A percentile compares a stretch with the other conserved stretches of the same genome.
Evolutionary conservation across 2,888 invertebrate genomes (phyloP).

Genomic region (Nomada lathburiana): DNA sequence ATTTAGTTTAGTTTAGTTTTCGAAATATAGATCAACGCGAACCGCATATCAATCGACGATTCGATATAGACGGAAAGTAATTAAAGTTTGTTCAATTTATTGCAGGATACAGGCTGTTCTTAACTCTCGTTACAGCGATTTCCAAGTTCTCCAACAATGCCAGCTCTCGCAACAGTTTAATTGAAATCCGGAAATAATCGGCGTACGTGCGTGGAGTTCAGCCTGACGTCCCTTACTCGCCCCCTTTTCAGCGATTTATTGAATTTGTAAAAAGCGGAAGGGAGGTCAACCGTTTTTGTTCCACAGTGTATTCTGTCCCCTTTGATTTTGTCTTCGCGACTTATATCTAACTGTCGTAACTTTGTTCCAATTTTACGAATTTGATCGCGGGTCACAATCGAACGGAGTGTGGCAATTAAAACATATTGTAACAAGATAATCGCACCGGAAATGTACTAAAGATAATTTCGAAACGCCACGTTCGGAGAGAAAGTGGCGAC

Average conservation of each 20-base stretch:
- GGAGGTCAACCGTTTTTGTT: too few species aligned
- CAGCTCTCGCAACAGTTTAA: conserved; percentile 51
- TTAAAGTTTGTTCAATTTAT: conserved; percentile 59
- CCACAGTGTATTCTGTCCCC: background rate
- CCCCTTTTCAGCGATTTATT: background rate
- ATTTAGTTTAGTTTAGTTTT: background rate
- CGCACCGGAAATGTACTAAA: background rate
- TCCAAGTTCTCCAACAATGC: conserved; percentile 40
- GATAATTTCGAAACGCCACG: background rate
- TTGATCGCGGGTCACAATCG: too few species aligned
- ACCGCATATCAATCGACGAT: conserved; percentile 27
- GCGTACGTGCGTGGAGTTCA: conserved; percentile 45
- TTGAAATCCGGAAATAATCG: conserved; percentile 58
- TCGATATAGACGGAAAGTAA: conserved; percentile 44
- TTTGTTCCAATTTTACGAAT: background rate
- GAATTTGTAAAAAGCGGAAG: background rate
- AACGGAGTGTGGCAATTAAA: background rate
- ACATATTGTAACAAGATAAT: background rate
- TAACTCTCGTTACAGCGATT: conserved; percentile 47
- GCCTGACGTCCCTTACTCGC: background rate
- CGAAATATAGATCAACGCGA: conserved; percentile 7
- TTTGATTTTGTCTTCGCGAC: background rate
- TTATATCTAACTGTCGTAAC: too few species aligned
- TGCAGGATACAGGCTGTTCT: conserved; percentile 22
- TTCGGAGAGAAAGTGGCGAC: conserved; percentile 2